Evolutionary conservation across 2,797 vertebrate species (phyloP).

Genomic region (Heterohyrax brucei): DNA sequence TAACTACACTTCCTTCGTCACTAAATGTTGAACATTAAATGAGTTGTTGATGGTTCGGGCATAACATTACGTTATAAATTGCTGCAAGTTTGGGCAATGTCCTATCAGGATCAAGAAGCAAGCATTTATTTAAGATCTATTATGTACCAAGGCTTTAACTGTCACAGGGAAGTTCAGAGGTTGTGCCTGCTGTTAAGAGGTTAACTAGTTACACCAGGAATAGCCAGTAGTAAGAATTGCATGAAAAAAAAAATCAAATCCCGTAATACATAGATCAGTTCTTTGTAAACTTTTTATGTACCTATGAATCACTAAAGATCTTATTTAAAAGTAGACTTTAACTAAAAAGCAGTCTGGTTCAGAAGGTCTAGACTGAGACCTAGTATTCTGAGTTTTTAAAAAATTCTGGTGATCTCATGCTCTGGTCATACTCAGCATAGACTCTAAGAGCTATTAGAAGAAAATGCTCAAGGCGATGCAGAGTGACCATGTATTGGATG

Average conservation of each 20-base stretch:
- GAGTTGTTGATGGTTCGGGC: too few relatives aligned
- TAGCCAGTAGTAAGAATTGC: background rate
- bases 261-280: background rate
- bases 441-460: background rate
- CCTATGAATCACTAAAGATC: background rate
- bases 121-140: background rate
- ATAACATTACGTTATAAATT: background rate
- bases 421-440: background rate
- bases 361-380: background rate
- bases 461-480: too few relatives aligned
- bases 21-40: constrained; percentile 13
- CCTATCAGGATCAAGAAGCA: constrained; percentile 5
- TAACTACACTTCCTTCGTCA: background rate
- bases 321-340: background rate
- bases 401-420: background rate
- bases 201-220: background rate
- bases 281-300: background rate
- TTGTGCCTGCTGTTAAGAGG: background rate
- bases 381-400: background rate
- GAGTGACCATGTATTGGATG: too few relatives aligned
- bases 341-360: background rate
- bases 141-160: background rate
- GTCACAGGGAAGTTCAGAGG: background rate
- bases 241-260: background rate
- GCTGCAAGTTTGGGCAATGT: background rate